phyloP scores from a whole-genome alignment of 92 coral and sea anemone species.

The Phenganax subtilis region DNA sequence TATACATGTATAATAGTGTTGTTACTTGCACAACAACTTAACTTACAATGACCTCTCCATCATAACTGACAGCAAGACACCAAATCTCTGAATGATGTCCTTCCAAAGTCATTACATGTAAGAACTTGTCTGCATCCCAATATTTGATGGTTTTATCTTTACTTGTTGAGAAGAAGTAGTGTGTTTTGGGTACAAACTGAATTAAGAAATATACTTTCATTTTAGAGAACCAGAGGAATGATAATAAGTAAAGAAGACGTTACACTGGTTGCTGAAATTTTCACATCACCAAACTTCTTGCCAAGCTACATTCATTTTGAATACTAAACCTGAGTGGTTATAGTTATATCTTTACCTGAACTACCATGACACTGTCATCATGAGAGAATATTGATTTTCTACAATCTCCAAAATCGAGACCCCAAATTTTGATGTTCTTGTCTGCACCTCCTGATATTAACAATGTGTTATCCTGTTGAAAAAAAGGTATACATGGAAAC shows the following conservation, averaged over 20 bases:
- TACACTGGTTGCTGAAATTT: too few species aligned
- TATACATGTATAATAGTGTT: constrained; percentile 2
- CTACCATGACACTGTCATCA: constrained; percentile 82
- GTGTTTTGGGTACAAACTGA: constrained; percentile 92
- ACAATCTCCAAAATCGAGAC: constrained; percentile 96
- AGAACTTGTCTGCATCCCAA: constrained; percentile 98
- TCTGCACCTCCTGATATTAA: constrained; percentile 94
- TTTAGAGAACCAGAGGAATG: not conserved
- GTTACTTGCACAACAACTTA: not conserved
- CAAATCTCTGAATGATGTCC: constrained; percentile 93
- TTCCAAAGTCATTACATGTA: constrained; percentile 81
- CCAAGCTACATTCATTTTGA: too few species aligned
- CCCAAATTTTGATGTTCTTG: constrained; percentile 97
- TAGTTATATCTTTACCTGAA: constrained; percentile 56
- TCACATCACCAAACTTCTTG: too few species aligned
- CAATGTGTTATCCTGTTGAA: constrained; percentile 65
- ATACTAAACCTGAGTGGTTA: not conserved
- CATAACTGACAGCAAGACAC: constrained; percentile 80
- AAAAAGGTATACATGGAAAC: not conserved
- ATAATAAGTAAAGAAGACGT: not conserved
- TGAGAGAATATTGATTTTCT: constrained; percentile 94
- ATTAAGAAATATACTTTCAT: constrained; percentile 7
- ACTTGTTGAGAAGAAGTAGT: constrained; percentile 92
- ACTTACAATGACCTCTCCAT: constrained; percentile 87
- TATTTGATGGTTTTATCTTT: constrained; percentile 90